Conservation (phyloP, 2,888 invertebrate genomes). For the Diaprepes abbreviatus region DNA sequence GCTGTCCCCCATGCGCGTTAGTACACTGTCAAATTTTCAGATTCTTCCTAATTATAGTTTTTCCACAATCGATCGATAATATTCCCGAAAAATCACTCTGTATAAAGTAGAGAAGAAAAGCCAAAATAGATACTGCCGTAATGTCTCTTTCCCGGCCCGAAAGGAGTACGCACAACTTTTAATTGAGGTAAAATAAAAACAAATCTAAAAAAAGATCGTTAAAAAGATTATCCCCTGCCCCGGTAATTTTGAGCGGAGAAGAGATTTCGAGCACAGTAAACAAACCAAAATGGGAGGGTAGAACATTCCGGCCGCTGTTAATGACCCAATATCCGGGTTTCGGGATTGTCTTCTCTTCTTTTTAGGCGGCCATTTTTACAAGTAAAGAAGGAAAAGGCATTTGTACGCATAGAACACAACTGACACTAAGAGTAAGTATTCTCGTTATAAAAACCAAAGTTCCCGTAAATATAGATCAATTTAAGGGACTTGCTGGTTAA, state of each 20-base stretch:
- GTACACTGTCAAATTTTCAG: no score
- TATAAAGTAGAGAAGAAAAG: no score
- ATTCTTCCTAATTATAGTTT: no score
- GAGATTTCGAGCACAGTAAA: conserved; percentile 11
- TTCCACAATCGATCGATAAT: no score
- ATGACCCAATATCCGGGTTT: conserved; percentile 20
- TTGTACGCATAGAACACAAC: background rate
- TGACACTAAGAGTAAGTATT: background rate
- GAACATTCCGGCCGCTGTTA: conserved; percentile 17
- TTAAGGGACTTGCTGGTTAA: no score
- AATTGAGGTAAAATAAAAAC: background rate
- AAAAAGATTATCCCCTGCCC: conserved; percentile 8
- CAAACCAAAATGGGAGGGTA: conserved; percentile 17
- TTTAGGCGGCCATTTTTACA: conserved; percentile 1
- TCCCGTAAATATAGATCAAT: no score
- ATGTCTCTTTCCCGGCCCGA: background rate
- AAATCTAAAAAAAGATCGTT: conserved; percentile 2
- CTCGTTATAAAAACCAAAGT: no score
- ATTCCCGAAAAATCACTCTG: no score
- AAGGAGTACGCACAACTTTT: background rate
- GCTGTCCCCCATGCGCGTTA: no score
- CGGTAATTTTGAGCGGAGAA: background rate
- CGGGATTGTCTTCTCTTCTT: conserved; percentile 15
- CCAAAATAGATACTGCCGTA: no score
- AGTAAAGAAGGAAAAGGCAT: conserved; percentile 1